phyloP scores from a whole-genome alignment of 2,888 invertebrate genomes.

The Drosophila basisetae region DNA sequence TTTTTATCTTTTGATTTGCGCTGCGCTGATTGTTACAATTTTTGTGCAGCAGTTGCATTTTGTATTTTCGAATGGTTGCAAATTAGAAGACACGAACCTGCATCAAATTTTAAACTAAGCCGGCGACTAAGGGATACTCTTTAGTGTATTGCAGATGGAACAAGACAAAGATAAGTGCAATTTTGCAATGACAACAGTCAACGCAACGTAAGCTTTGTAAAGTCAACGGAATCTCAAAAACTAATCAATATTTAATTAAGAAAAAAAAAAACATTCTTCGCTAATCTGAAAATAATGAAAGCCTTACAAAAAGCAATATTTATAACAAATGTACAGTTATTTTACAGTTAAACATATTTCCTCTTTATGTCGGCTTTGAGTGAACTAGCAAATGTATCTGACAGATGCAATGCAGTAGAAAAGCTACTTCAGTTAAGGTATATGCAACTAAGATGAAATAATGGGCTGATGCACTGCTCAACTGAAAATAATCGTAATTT shows the following conservation, averaged over 20 bases:
- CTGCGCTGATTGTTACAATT: slow-evolving; percentile 78
- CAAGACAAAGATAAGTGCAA: background rate
- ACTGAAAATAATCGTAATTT: slow-evolving; percentile 54
- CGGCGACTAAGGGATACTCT: slow-evolving; percentile 26
- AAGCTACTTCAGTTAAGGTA: slow-evolving; percentile 29
- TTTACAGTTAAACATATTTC: background rate
- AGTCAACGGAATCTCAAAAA: background rate
- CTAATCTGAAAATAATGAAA: background rate
- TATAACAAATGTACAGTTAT: background rate
- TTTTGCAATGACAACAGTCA: background rate
- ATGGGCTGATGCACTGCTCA: slow-evolving; percentile 50
- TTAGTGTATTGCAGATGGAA: background rate
- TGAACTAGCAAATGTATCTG: too few species aligned
- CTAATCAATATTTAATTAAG: background rate
- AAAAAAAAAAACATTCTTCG: background rate
- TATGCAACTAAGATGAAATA: slow-evolving; percentile 16
- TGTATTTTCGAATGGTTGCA: slow-evolving; percentile 32
- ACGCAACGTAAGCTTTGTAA: background rate
- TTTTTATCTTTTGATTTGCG: slow-evolving; percentile 18
- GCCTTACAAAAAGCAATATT: background rate
- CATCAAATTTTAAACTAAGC: too few species aligned
- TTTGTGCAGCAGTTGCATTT: slow-evolving; percentile 68
- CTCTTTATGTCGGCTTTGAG: too few species aligned
- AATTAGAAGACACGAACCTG: slow-evolving; percentile 50
- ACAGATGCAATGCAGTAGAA: background rate